Evolutionary conservation across 2,797 vertebrate genomes (phyloP).

Genomic region (Lepilemur ruficaudatus): DNA sequence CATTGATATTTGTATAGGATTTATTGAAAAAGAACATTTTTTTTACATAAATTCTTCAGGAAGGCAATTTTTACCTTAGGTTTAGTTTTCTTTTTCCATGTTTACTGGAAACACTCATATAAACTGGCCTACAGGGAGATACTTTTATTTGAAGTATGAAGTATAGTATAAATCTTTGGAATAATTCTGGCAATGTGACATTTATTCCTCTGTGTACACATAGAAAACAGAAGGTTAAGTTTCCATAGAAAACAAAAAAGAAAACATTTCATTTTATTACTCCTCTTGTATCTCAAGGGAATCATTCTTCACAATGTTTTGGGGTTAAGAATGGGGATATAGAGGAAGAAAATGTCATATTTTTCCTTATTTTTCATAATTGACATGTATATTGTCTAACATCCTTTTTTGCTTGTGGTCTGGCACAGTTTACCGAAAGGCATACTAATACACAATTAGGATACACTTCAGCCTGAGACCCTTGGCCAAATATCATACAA

Average conservation of each 20-base stretch:
- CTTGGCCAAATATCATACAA: neutral
- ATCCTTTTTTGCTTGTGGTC: neutral
- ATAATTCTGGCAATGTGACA: slow-evolving; percentile 51
- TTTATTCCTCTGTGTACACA: slow-evolving; percentile 57
- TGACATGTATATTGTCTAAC: neutral
- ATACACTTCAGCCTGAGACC: neutral
- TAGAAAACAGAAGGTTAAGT: slow-evolving; percentile 62
- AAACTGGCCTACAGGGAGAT: slow-evolving; percentile 53
- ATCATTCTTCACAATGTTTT: slow-evolving; percentile 47
- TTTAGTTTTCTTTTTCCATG: slow-evolving; percentile 28
- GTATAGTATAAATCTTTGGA: slow-evolving; percentile 64
- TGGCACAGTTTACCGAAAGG: neutral
- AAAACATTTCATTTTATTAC: slow-evolving; percentile 60
- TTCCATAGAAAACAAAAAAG: slow-evolving; percentile 56
- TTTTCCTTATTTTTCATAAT: slow-evolving; percentile 55
- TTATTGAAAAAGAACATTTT: neutral
- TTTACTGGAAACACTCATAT: slow-evolving; percentile 40
- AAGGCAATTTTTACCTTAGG: slow-evolving; percentile 56
- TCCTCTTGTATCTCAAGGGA: slow-evolving; percentile 41
- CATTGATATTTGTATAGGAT: neutral
- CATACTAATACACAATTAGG: neutral
- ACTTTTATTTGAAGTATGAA: slow-evolving; percentile 59
- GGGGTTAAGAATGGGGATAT: neutral
- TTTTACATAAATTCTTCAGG: slow-evolving; percentile 42
- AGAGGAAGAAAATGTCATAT: neutral